Evolutionary conservation across 2,888 invertebrate genomes (phyloP), one percentile per base, ranked within the genome.

Genomic region (Idaea dimidiata): DNA sequence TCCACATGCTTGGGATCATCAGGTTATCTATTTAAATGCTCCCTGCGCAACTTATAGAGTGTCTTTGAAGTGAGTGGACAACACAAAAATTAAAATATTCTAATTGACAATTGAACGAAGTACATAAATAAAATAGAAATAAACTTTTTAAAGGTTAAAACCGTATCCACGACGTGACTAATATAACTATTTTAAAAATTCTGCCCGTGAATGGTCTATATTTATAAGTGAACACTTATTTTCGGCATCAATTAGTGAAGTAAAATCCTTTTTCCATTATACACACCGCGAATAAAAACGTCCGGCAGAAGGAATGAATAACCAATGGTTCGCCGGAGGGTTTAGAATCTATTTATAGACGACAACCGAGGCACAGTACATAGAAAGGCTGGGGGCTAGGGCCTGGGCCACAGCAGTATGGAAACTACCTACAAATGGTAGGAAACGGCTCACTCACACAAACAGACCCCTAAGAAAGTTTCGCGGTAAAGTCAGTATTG

Each of bases 311-410:
- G 8, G 10, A 43, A 43, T 43, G 43, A 43, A 43, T 43, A 14
- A 43, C 2, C 14, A 14, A 43, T 43, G 43, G 14, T 14, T 14
- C 43, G 8, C 8, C 8, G 14, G 14, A 14, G 43, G 43, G 14
- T 43, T 43, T 10, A 43, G 14, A 43, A 43, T 14, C 43, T 43
- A 43, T 83, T 84, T 82, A 78, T 81, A 78, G 69, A 71, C 73
- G 72, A 72, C 75, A 74, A 80, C 84, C 84, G 81, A 84, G 82
- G 80, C 82, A 83, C 78, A n/a, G n/a, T n/a, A n/a, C n/a, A n/a
- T n/a, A n/a, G n/a, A n/a, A n/a, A n/a, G n/a, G n/a, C n/a, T n/a
- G n/a, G n/a, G n/a, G n/a, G n/a, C n/a, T n/a, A n/a, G n/a, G n/a
- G n/a, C n/a, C n/a, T n/a, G n/a, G n/a, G n/a, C n/a, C n/a, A n/a